Base-by-base conservation (phyloP, 2,797 vertebrate genomes). In the Triplophysa bombifrons region DNA sequence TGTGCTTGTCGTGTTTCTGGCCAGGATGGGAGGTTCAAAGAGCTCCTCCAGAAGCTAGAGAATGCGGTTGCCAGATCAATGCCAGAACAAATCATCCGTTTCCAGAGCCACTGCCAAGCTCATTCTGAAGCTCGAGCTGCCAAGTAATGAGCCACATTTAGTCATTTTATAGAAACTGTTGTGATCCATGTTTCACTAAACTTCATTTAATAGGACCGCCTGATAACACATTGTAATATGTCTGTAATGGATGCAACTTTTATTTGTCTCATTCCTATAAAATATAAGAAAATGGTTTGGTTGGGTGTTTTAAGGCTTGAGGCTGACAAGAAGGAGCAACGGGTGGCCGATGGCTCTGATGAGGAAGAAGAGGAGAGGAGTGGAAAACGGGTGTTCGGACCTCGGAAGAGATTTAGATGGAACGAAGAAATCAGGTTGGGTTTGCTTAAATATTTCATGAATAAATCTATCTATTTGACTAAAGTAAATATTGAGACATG, bases 371-470 rank as follows among this genome's bases (percentile, higher is more conserved):
- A 94, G 38, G 94, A 96, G 67, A 96, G 89, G 84, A 90, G 89
- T 72, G 94, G 92, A 63, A 96, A 93, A 84, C 94, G 93, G 0
- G 61, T 92, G 0, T 86, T 88, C 30, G 94, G 93, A 48, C 98
- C 96, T 0, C 95, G 94, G 72, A 99, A 98, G 89, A 92, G 94
- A 82, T 99, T 99, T 88, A 93, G 92, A 60, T 99, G 98, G 98
- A 98, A 93, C 44, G 93, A 97, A 14, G 95, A 97, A 85, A 95
- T 97, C 91, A 95, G 96, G 98, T 98, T 82, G 7, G 55, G 17
- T 46, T 41, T 58, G 2, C 55, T 25, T 58, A 5, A 22, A 58
- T 58, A 58, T 1, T 30, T 30, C 60, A 16, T 61, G 5, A 27
- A 16, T 61, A 19, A 63, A 63, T 58, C 20, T 58, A 22, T 58